Conservation (phyloP, 2,113 vertebrate genomes). For the Cepphus grylle region DNA sequence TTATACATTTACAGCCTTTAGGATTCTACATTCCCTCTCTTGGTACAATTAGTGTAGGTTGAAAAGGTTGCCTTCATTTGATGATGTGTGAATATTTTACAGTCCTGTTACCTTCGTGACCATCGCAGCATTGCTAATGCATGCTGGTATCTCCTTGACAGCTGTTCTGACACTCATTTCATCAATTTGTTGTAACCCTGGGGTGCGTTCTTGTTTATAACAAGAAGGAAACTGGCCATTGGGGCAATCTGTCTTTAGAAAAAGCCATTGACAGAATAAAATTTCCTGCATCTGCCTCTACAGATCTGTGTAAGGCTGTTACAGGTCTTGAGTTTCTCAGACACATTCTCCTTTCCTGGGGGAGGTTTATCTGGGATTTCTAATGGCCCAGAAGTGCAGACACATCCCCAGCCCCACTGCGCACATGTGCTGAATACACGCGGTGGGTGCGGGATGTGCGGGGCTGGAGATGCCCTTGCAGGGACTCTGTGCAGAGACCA, state of each 20-base stretch:
- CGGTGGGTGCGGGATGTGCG: rapidly evolving
- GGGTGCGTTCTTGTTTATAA: background rate
- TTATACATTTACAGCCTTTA: rapidly evolving
- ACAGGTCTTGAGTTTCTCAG: background rate
- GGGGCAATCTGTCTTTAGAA: background rate
- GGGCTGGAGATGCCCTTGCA: background rate
- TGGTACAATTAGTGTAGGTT: rapidly evolving
- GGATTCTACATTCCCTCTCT: background rate
- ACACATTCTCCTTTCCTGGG: background rate
- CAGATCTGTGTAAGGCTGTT: background rate
- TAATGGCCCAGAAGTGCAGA: background rate
- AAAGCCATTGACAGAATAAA: background rate
- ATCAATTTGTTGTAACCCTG: rapidly evolving
- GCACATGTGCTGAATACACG: rapidly evolving
- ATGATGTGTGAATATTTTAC: rapidly evolving
- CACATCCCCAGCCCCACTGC: rapidly evolving
- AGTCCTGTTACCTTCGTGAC: too few species aligned
- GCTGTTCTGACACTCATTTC: background rate
- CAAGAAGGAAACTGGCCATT: background rate
- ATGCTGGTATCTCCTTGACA: background rate
- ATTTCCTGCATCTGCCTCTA: background rate
- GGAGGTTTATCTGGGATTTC: background rate
- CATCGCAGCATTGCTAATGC: background rate
- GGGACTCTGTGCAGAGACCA: too few species aligned
- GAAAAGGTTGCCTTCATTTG: background rate